Conservation (phyloP, 2,797 vertebrate species). For the Enoplosus armatus region DNA sequence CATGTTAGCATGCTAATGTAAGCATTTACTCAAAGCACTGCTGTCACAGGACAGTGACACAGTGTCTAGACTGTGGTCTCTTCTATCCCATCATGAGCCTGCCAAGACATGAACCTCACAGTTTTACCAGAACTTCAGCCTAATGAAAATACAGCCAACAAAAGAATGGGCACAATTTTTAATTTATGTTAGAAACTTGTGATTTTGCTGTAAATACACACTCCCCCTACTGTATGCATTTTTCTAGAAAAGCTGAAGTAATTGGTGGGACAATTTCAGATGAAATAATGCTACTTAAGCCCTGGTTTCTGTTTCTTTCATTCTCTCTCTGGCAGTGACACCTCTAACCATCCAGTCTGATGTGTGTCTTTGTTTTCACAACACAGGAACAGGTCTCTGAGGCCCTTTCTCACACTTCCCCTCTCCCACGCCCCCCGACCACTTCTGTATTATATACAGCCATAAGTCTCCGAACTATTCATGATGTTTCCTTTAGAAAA, state of each 20-base stretch:
- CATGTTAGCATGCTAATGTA: neutral
- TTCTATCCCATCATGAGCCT: neutral
- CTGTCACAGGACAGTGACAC: neutral
- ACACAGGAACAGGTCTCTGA: constrained; percentile 44
- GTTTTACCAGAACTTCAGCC: neutral
- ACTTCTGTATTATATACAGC: constrained; percentile 39
- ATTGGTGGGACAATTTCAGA: constrained; percentile 6
- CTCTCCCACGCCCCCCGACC: constrained; percentile 34
- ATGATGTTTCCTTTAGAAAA: constrained; percentile 54
- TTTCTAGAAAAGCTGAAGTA: constrained; percentile 9
- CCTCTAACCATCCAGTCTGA: constrained; percentile 24
- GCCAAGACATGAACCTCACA: neutral
- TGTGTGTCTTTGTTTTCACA: constrained; percentile 63
- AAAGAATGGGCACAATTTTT: neutral
- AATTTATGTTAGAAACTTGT: neutral
- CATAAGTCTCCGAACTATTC: constrained; percentile 54
- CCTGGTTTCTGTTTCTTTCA: constrained; percentile 2
- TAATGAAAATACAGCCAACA: neutral
- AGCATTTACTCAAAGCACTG: neutral
- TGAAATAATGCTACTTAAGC: constrained; percentile 8
- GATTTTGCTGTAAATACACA: neutral
- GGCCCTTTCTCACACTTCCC: constrained; percentile 49
- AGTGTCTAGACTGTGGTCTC: neutral
- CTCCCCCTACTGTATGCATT: neutral
- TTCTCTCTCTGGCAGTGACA: constrained; percentile 28